These are phyloP conservation scores for Neodon shergylaensis DNA, from an alignment of 2,113 vertebrate genomes.

Conservation along the genomic window DNA sequence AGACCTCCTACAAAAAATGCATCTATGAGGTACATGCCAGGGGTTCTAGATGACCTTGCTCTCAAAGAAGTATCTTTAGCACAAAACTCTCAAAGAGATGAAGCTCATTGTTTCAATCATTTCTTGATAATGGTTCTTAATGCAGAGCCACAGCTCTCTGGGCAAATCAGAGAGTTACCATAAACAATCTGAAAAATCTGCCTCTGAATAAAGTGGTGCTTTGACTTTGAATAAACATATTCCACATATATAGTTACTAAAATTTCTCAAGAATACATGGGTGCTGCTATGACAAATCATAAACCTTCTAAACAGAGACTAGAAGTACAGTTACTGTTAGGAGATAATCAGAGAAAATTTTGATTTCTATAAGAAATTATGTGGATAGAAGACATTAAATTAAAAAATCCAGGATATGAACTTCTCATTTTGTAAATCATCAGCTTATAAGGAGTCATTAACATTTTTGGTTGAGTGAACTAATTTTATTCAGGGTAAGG, in stretches of 20 bases:
- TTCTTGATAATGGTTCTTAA: constrained; percentile 31
- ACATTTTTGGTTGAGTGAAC: not conserved
- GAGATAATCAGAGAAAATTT: constrained; percentile 33
- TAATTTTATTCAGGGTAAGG: not conserved
- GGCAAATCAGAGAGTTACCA: not conserved
- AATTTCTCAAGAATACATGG: not conserved
- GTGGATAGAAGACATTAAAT: not conserved
- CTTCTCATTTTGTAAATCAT: not conserved
- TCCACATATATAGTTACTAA: constrained; percentile 20
- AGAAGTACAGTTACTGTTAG: constrained; percentile 14
- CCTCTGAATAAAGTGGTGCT: not conserved
- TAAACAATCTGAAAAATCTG: not conserved
- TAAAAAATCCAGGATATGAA: not conserved
- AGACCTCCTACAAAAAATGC: not conserved
- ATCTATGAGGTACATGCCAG: not conserved
- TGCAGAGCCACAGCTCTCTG: not conserved
- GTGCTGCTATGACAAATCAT: not conserved
- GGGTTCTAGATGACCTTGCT: not conserved
- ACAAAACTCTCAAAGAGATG: constrained; percentile 33
- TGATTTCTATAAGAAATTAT: constrained; percentile 9
- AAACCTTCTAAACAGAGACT: constrained; percentile 10
- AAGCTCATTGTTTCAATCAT: constrained; percentile 21
- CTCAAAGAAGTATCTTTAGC: not conserved
- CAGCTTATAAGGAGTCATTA: constrained; percentile 17
- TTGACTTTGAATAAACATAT: constrained; percentile 26